Evolutionary conservation across 1,140 invertebrate species (phyloP).

Genomic region (Diprion similis): DNA sequence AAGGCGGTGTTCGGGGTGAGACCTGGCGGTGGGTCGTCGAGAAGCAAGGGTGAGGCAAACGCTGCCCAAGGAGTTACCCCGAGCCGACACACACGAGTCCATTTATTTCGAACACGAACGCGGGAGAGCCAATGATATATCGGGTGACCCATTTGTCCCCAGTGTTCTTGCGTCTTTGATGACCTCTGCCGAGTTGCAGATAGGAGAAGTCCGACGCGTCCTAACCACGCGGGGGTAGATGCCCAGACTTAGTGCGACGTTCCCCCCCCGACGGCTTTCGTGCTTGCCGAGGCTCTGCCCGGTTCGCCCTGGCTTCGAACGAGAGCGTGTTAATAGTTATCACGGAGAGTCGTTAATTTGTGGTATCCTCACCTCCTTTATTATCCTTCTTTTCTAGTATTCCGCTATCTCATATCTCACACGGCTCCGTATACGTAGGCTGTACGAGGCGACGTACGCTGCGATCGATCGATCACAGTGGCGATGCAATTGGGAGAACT

Average conservation of each 20-base stretch:
- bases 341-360: not conserved
- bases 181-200: not conserved
- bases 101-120: conserved; percentile 48
- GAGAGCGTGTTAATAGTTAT: not conserved
- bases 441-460: not conserved
- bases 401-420: conserved; percentile 10
- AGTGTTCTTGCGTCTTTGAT: conserved; percentile 19
- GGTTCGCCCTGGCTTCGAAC: too few relatives aligned
- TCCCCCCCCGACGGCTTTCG: too few relatives aligned
- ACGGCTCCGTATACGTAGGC: conserved; percentile 12
- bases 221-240: not conserved
- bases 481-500: not conserved
- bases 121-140: conserved; percentile 34
- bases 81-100: conserved; percentile 34
- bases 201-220: not conserved
- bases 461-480: not conserved
- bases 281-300: too few relatives aligned
- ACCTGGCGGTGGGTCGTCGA: not conserved
- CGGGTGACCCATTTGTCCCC: conserved; percentile 41
- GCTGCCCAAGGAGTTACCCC: conserved; percentile 37
- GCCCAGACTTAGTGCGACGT: not conserved
- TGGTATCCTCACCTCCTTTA: not conserved
- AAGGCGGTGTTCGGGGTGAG: not conserved
- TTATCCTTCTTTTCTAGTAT: conserved; percentile 17
- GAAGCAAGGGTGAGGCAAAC: conserved; percentile 20